phyloP scores from a whole-genome alignment of 1,140 invertebrate species.

The Halictus rubicundus region DNA sequence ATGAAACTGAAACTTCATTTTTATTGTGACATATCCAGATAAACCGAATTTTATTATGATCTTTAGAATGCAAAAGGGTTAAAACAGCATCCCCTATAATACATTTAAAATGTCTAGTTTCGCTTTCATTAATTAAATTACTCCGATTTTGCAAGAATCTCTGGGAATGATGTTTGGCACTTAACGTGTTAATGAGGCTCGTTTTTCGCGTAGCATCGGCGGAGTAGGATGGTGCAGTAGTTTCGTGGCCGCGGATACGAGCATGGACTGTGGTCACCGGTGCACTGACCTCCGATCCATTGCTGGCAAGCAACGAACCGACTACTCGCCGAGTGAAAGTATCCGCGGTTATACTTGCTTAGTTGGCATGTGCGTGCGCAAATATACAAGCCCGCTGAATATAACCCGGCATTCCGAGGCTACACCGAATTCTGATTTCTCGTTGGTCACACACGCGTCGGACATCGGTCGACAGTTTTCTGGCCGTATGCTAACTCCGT shows the following conservation, averaged over 20 bases:
- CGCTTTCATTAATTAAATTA: too few species aligned
- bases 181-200: constrained; percentile 20
- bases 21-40: too few species aligned
- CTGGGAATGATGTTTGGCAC: too few species aligned
- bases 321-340: constrained; percentile 71
- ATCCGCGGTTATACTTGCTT: constrained; percentile 55
- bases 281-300: constrained; percentile 73
- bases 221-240: constrained; percentile 31
- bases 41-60: too few species aligned
- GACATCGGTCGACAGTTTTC: too few species aligned
- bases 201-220: constrained; percentile 17
- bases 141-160: too few species aligned
- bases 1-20: too few species aligned
- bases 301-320: constrained; percentile 60
- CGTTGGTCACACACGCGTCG: neutral
- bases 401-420: constrained; percentile 35
- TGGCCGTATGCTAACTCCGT: too few species aligned
- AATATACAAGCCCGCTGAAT: constrained; percentile 43
- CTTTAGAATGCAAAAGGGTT: too few species aligned
- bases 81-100: too few species aligned
- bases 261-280: constrained; percentile 66
- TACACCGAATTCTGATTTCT: constrained; percentile 53
- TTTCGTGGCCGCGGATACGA: constrained; percentile 53
- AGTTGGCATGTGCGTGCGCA: constrained; percentile 46
- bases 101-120: too few species aligned